phyloP scores from a whole-genome alignment of 2,888 invertebrate genomes.

The Palloptera scutellata region DNA sequence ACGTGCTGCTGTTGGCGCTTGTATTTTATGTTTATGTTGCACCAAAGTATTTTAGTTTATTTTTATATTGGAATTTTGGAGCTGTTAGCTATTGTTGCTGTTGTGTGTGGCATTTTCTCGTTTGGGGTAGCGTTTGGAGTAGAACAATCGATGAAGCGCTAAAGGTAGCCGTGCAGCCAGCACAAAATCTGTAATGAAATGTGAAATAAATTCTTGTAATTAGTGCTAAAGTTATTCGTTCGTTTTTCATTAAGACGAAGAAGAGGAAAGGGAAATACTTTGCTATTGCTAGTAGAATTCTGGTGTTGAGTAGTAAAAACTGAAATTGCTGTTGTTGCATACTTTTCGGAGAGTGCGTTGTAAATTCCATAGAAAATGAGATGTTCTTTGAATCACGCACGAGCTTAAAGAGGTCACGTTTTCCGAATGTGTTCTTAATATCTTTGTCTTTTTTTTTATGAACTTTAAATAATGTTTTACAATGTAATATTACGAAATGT shows the following conservation, averaged over 20 bases:
- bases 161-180: conserved; percentile 16
- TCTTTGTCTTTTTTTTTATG: neutral
- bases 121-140: conserved; percentile 21
- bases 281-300: neutral
- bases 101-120: neutral
- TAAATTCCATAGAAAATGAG: neutral
- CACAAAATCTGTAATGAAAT: conserved; percentile 57
- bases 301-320: conserved; percentile 25
- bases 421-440: neutral
- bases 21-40: conserved; percentile 15
- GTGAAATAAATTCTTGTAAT: conserved; percentile 54
- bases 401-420: neutral
- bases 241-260: neutral
- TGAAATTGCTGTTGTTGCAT: conserved; percentile 11
- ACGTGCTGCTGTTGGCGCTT: conserved; percentile 18
- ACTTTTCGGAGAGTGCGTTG: conserved; percentile 8
- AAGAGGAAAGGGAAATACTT: neutral
- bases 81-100: conserved; percentile 9
- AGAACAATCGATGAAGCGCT: too few relatives aligned
- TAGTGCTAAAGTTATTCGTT: conserved; percentile 38
- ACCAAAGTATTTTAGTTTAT: neutral
- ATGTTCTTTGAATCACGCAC: neutral
- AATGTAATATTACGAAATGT: too few relatives aligned
- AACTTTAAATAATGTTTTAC: neutral
- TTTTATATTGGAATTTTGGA: conserved; percentile 2